Base-by-base conservation (phyloP, 2,888 invertebrate genomes). In the Melanostoma mellinum region DNA sequence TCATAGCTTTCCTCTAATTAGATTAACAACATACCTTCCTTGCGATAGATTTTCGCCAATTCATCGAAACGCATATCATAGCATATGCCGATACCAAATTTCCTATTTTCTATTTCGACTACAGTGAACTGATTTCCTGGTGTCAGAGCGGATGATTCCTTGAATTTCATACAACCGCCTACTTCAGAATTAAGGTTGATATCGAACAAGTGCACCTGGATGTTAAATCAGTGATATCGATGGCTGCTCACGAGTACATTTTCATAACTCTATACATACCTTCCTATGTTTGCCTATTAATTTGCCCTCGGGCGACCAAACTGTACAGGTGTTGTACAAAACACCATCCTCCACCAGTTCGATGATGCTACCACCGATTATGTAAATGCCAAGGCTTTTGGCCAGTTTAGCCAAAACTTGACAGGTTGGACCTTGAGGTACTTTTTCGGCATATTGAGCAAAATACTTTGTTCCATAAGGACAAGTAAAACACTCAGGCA, bases 41-140 rank as follows among this genome's bases (percentile, higher is more conserved):
- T 92, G 2, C 95, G 92, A 92, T 96, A 95, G 9, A 95, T 87
- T 81, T 94, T 94, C 0, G 97, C 96, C 93, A 98, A 92, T 92
- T 98, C 98, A 71, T 95, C 94, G 92, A 99, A 99, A 53, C 99
- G 93, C 74, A 98, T 93, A 89, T 99, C 99, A 89, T 99, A 98
- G 89, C 99, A 99, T 88, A 99, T 97, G n/a, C 97, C 98, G 53
- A 99, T 88, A 0, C 99, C 99, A 72, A 98, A 92, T 92, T 95
- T 96, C 30, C 93, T 91, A 6, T 93, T 93, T 52, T 94, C 93
- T 68, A 94, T 94, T 55, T 95, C 93, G 88, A 98, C 96, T 0
- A 93, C 94, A 0, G 95, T 95, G 61, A 97, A 90, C n/a, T 93
- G 90, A 87, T 94, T 92, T 0, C 98, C 99, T 0, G 97, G 93